Evolutionary conservation across 2,113 vertebrate species (phyloP).

Genomic region (Crotalus tigris): DNA sequence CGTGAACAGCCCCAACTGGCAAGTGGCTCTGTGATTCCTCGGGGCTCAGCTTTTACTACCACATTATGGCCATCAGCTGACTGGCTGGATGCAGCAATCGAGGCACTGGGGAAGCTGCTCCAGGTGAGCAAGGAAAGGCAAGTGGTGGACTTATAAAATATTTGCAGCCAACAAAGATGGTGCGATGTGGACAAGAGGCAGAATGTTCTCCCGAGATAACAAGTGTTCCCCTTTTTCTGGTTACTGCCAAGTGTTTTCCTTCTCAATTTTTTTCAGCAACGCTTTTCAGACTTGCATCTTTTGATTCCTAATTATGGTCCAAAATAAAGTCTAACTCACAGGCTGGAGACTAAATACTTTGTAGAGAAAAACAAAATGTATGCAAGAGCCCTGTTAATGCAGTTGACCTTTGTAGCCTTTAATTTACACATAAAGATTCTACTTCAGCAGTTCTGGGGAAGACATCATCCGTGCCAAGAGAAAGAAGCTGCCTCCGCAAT

Average conservation of each 20-base stretch:
- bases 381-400: not conserved
- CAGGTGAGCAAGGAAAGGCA: not conserved
- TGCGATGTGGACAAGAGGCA: not conserved
- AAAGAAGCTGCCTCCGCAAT: not conserved
- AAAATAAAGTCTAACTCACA: not conserved
- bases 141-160: not conserved
- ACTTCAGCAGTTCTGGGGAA: not conserved
- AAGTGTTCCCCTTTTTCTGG: not conserved
- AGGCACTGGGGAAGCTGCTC: not conserved
- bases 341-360: not conserved
- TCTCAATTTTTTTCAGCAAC: slow-evolving; percentile 34
- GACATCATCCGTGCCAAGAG: not conserved
- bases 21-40: not conserved
- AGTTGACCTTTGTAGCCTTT: not conserved
- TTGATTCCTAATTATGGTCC: slow-evolving; percentile 5
- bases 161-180: not conserved
- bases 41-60: not conserved
- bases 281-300: slow-evolving; percentile 7
- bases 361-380: not conserved
- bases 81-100: not conserved
- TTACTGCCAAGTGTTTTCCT: not conserved
- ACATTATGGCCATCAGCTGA: not conserved
- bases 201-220: not conserved
- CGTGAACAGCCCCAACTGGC: not conserved
- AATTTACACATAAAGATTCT: not conserved